Percentiles rank a stretch among this genome's conserved stretches.
These are phyloP conservation scores for Ganaspis brasiliensis DNA, from an alignment of 2,888 invertebrate species.

Conservation along the genomic window DNA sequence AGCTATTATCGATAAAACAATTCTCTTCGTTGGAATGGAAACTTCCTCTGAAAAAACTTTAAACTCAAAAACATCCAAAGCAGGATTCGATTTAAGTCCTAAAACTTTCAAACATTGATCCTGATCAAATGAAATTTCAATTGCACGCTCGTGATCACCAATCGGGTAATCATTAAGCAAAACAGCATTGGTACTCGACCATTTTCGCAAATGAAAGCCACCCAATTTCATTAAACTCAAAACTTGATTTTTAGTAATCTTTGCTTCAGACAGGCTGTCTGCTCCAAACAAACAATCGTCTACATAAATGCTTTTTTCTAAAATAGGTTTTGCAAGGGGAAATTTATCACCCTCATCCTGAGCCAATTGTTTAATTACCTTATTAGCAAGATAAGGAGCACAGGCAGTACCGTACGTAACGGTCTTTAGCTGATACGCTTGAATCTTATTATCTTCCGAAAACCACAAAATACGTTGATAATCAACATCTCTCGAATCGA, in stretches of 20 bases:
- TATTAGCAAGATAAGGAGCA: conserved; percentile 22
- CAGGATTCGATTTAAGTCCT: conserved; percentile 14
- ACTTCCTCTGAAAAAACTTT: too few relatives aligned
- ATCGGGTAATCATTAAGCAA: conserved; percentile 27
- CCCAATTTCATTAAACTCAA: conserved; percentile 12
- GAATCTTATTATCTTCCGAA: too few relatives aligned
- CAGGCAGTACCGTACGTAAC: too few relatives aligned
- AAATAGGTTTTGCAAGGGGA: conserved; percentile 27
- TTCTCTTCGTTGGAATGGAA: neutral
- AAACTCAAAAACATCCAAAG: conserved; percentile 4
- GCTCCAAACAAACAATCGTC: conserved; percentile 51
- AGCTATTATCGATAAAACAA: conserved; percentile 21
- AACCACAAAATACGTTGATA: too few relatives aligned
- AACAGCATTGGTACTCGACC: conserved; percentile 46
- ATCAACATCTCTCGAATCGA: too few relatives aligned
- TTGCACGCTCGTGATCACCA: conserved; percentile 46
- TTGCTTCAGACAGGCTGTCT: neutral
- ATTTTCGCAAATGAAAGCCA: conserved; percentile 50
- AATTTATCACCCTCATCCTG: conserved; percentile 44
- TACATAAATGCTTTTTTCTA: conserved; percentile 47
- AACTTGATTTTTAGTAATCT: neutral
- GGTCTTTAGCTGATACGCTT: too few relatives aligned
- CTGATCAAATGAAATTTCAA: neutral
- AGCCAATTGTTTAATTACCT: conserved; percentile 47
- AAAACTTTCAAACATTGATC: conserved; percentile 12